phyloP scores from a whole-genome alignment of 1,140 invertebrate genomes.

The Mya arenaria region DNA sequence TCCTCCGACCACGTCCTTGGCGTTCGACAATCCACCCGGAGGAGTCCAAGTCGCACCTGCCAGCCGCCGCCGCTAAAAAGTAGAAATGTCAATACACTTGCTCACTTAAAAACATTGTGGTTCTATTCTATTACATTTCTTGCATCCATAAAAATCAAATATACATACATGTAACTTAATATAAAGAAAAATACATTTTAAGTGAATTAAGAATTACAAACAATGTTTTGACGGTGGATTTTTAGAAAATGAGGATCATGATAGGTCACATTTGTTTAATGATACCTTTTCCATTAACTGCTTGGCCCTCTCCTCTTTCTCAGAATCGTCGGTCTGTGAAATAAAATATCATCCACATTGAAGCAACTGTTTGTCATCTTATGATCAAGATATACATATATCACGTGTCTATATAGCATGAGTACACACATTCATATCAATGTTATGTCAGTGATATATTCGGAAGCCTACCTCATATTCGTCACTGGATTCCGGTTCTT shows the following conservation, averaged over 20 bases:
- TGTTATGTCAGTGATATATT: neutral
- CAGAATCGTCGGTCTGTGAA: slow-evolving; percentile 23
- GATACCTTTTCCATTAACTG: slow-evolving; percentile 38
- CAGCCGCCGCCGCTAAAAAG: slow-evolving; percentile 18
- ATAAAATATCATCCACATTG: slow-evolving; percentile 1
- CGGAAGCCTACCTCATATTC: slow-evolving; percentile 21
- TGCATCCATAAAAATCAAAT: too few relatives aligned
- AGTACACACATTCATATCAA: neutral
- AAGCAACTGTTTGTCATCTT: neutral
- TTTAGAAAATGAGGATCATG: too few relatives aligned
- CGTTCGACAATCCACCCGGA: slow-evolving; percentile 1
- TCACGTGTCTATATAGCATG: too few relatives aligned
- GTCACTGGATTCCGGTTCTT: slow-evolving; percentile 7
- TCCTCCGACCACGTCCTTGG: slow-evolving; percentile 36
- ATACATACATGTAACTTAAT: too few relatives aligned
- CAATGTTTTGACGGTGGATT: too few relatives aligned
- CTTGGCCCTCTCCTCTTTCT: slow-evolving; percentile 20
- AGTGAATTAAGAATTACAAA: too few relatives aligned
- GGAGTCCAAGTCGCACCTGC: slow-evolving; percentile 4
- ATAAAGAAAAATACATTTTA: too few relatives aligned
- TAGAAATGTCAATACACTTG: too few relatives aligned
- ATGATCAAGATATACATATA: neutral
- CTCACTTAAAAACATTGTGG: too few relatives aligned
- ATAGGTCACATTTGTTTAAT: too few relatives aligned
- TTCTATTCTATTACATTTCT: too few relatives aligned